These are phyloP conservation scores for Horisme vitalbata DNA, from an alignment of 2,888 invertebrate species.

Conservation along the genomic window DNA sequence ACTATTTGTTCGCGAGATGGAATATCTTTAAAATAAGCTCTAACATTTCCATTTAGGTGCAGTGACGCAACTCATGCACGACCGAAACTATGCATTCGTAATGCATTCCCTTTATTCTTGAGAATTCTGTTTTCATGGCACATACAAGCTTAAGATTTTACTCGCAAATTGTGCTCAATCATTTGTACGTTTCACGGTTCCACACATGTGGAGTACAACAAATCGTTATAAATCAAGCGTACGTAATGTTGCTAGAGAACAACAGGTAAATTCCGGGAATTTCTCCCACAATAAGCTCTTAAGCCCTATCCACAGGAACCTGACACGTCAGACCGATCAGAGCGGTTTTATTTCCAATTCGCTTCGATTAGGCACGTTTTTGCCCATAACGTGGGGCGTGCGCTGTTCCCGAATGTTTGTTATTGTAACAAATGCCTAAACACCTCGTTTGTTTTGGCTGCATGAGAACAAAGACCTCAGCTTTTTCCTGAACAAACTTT, in stretches of 20 bases:
- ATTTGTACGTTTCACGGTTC: constrained; percentile 24
- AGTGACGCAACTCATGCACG: constrained; percentile 25
- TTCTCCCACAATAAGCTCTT: constrained; percentile 63
- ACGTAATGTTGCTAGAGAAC: constrained; percentile 26
- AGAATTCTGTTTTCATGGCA: constrained; percentile 7
- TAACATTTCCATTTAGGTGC: constrained; percentile 29
- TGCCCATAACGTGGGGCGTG: constrained; percentile 46
- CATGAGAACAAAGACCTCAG: constrained; percentile 71
- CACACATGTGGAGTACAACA: constrained; percentile 19
- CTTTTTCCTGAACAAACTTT: constrained; percentile 56
- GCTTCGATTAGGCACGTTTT: constrained; percentile 69
- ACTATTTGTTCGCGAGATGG: constrained; percentile 24
- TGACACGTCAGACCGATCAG: constrained; percentile 61
- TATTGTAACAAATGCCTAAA: constrained; percentile 73
- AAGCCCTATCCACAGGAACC: constrained; percentile 60
- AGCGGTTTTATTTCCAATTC: constrained; percentile 57
- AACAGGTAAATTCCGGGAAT: constrained; percentile 56
- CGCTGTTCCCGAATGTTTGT: constrained; percentile 61
- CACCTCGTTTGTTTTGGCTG: constrained; percentile 76
- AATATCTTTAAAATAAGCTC: constrained; percentile 27
- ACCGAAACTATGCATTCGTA: constrained; percentile 24
- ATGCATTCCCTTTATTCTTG: constrained; percentile 19
- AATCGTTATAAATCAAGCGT: constrained; percentile 32
- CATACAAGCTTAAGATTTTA: constrained; percentile 24
- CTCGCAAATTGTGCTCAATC: constrained; percentile 27